Evolutionary conservation across 92 coral and sea anemone genomes (phyloP).

Genomic region (Epizoanthus scotinus): DNA sequence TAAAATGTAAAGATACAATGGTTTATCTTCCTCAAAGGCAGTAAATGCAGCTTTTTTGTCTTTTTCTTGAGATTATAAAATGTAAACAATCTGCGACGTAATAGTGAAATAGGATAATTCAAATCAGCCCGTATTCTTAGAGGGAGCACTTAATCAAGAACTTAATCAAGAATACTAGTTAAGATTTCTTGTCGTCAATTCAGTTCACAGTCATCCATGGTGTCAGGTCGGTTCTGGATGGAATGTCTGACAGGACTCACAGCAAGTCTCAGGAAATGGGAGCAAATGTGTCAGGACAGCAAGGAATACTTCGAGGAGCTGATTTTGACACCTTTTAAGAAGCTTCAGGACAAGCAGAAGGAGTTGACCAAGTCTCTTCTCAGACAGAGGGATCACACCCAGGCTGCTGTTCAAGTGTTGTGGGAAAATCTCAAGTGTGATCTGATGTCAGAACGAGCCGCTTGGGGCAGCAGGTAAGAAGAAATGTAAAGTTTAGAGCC

Average conservation of each 20-base stretch:
- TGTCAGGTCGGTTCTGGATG: constrained; percentile 99
- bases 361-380: constrained; percentile 49
- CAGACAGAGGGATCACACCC: constrained; percentile 50
- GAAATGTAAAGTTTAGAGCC: too few species aligned
- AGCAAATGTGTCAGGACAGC: constrained; percentile 61
- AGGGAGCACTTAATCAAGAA: too few species aligned
- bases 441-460: constrained; percentile 78
- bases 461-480: constrained; percentile 83
- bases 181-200: neutral
- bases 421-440: constrained; percentile 84
- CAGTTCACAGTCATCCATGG: constrained; percentile 77
- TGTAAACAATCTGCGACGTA: too few species aligned
- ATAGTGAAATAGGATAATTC: too few species aligned
- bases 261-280: constrained; percentile 59
- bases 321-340: constrained; percentile 56
- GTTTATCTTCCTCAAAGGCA: too few species aligned
- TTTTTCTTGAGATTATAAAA: too few species aligned
- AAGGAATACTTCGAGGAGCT: constrained; percentile 58
- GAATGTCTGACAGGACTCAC: constrained; percentile 89
- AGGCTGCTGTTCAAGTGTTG: constrained; percentile 47
- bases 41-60: too few species aligned
- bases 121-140: too few species aligned
- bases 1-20: too few species aligned
- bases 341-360: constrained; percentile 63
- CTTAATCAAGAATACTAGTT: too few species aligned